These are phyloP conservation scores for Pterocles gutturalis DNA, from an alignment of 2,113 vertebrate genomes.

Conservation along the genomic window DNA sequence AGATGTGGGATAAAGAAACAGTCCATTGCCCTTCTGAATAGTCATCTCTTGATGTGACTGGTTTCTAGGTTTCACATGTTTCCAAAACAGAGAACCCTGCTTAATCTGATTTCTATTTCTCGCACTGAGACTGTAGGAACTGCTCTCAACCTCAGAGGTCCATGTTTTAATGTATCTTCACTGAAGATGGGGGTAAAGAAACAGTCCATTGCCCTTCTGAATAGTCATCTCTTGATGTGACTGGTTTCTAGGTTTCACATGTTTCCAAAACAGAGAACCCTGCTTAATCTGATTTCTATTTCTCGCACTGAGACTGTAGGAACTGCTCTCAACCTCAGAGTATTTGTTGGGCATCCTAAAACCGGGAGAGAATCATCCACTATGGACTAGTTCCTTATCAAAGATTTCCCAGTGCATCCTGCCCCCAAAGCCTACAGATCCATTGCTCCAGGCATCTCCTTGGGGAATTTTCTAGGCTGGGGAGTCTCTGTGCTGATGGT, in stretches of 20 bases:
- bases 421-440: not conserved
- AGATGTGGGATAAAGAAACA: not conserved
- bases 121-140: not conserved
- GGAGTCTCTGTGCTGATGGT: not conserved
- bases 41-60: not conserved
- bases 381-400: not conserved
- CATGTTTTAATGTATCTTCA: too few relatives aligned
- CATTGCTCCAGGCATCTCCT: fast-evolving
- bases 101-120: not conserved
- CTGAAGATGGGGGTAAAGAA: not conserved
- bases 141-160: not conserved
- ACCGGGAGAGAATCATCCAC: not conserved
- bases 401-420: not conserved
- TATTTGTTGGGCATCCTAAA: not conserved
- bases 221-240: not conserved
- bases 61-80: not conserved
- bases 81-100: not conserved
- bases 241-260: not conserved
- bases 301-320: not conserved
- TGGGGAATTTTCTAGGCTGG: not conserved
- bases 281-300: not conserved
- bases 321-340: not conserved
- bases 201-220: not conserved
- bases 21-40: not conserved
- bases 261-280: not conserved